Percentiles rank a stretch among this genome's conserved stretches.
phyloP scores from a whole-genome alignment of 2,888 invertebrate genomes.

The Beris chalybata region DNA sequence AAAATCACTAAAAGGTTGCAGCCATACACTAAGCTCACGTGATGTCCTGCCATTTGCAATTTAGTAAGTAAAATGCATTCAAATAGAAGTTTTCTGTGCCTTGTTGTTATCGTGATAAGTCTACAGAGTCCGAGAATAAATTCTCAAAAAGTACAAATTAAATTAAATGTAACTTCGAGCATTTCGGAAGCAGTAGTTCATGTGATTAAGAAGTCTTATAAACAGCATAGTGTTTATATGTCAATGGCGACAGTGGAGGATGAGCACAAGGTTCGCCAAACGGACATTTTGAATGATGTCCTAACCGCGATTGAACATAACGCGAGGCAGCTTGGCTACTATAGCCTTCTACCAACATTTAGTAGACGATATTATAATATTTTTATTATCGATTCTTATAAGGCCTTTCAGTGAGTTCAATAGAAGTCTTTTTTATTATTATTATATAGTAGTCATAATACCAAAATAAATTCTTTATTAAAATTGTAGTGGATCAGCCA shows the following conservation, averaged over 20 bases:
- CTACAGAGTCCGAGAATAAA: too few species aligned
- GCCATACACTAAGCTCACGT: too few species aligned
- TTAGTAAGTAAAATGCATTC: too few species aligned
- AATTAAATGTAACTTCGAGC: neutral
- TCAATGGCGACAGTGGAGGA: neutral
- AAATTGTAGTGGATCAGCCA: too few species aligned
- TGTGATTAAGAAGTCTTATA: neutral
- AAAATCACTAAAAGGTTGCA: too few species aligned
- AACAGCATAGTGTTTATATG: neutral
- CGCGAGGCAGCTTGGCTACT: neutral
- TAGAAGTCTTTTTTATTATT: neutral
- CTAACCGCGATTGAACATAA: neutral
- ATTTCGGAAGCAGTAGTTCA: neutral
- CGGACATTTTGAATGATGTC: neutral
- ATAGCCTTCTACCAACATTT: neutral
- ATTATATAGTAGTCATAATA: too few species aligned
- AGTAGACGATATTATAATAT: slow-evolving; percentile 13
- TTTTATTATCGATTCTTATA: slow-evolving; percentile 15
- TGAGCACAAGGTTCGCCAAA: neutral
- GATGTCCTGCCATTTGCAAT: too few species aligned
- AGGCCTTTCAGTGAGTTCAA: slow-evolving; percentile 12
- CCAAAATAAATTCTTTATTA: too few species aligned
- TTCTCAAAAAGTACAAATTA: too few species aligned
- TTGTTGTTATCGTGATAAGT: too few species aligned
- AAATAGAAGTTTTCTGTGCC: too few species aligned